Conservation (phyloP, 2,888 invertebrate genomes). For the Hypsopygia costalis region DNA sequence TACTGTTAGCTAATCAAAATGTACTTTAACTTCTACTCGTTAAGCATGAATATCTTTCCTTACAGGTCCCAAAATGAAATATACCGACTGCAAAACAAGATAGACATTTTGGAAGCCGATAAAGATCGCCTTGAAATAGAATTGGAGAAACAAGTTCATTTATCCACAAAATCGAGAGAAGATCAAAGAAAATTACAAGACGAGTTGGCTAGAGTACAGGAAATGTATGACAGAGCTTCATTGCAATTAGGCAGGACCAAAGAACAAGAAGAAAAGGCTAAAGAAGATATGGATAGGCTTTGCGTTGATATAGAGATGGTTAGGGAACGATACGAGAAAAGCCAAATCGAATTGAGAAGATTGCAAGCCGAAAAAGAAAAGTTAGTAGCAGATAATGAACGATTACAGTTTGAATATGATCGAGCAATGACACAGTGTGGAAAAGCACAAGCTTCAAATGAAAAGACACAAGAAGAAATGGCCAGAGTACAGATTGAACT, state of each 20-base stretch:
- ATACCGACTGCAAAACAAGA: conserved; percentile 92
- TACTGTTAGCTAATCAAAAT: conserved; percentile 21
- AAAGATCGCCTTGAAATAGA: conserved; percentile 92
- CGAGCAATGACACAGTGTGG: conserved; percentile 91
- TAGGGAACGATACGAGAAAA: conserved; percentile 93
- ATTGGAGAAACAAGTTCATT: conserved; percentile 90
- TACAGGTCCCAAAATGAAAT: conserved; percentile 93
- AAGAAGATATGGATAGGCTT: conserved; percentile 89
- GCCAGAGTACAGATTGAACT: conserved; percentile 92
- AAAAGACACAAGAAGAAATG: conserved; percentile 94
- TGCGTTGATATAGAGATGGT: conserved; percentile 92
- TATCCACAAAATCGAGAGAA: conserved; percentile 90
- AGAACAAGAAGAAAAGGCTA: conserved; percentile 94
- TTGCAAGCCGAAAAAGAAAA: conserved; percentile 93
- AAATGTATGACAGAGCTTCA: conserved; percentile 93
- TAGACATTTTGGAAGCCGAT: conserved; percentile 93
- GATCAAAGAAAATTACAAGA: conserved; percentile 93
- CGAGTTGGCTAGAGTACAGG: conserved; percentile 91
- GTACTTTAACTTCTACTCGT: conserved; percentile 12
- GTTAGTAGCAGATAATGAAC: conserved; percentile 89
- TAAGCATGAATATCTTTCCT: conserved; percentile 20
- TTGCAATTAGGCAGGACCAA: conserved; percentile 92
- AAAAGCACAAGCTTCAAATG: conserved; percentile 91
- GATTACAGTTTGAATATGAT: conserved; percentile 92
- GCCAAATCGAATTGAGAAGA: conserved; percentile 90